These are phyloP conservation scores for Protobothrops mucrosquamatus DNA, from an alignment of 2,113 vertebrate genomes.

Conservation along the genomic window DNA sequence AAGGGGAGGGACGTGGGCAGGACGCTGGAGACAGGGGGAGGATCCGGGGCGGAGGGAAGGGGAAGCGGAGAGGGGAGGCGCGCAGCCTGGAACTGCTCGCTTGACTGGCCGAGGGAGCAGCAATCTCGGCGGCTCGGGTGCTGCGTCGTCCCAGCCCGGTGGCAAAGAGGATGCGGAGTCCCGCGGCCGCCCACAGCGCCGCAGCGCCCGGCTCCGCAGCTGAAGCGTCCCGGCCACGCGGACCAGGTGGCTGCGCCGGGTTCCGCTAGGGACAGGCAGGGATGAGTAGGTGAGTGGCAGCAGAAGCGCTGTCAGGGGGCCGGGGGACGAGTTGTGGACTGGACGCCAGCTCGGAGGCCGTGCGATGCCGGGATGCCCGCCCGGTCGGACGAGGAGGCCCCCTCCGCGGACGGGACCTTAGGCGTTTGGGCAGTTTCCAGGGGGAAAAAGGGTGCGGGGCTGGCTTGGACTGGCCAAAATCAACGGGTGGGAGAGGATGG, in stretches of 20 bases:
- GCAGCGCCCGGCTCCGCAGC: background rate
- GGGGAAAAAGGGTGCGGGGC: background rate
- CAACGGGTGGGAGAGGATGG: constrained; percentile 33
- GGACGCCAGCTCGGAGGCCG: background rate
- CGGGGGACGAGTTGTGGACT: background rate
- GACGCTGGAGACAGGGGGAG: background rate
- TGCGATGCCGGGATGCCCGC: background rate
- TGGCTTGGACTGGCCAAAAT: constrained; percentile 17
- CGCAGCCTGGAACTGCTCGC: background rate
- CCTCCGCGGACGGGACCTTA: background rate
- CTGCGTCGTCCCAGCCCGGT: background rate
- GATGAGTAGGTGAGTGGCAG: constrained; percentile 18
- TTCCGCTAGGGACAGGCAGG: background rate
- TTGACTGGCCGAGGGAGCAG: background rate
- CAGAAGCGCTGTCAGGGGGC: background rate
- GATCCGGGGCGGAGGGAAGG: background rate
- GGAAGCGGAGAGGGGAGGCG: constrained; percentile 8
- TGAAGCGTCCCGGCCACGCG: constrained; percentile 6
- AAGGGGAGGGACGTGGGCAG: background rate
- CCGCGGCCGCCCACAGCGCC: background rate
- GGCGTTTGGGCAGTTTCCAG: background rate
- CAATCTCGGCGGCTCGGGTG: background rate
- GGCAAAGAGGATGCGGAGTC: constrained; percentile 13
- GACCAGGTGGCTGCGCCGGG: constrained; percentile 9
- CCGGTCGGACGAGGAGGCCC: background rate